Evolutionary conservation across 1,140 invertebrate species (phyloP), one percentile per base, ranked within the genome.

Genomic region (Ganaspis sp.): DNA sequence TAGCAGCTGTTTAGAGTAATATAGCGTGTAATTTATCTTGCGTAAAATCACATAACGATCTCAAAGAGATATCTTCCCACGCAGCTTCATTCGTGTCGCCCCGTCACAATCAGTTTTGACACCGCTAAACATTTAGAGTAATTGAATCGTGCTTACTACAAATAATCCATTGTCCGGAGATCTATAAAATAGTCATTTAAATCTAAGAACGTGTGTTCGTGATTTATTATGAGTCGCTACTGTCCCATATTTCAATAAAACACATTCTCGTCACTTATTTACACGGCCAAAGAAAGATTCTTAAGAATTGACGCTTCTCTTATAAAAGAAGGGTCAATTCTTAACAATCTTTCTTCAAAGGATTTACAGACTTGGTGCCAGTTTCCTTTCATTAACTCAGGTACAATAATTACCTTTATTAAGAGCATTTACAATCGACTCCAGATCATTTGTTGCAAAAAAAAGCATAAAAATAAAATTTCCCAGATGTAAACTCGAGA

Each of bases 191-290:
- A 34, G 23, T 64, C 58, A 29, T 64, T 64, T 29, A 26, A 64
- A 64, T 64, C 23, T 29, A 26, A 64, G 23, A 29, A 64, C 11
- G 9, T 26, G 23, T 64, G 21, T 15, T 23, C 6, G 11, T 64
- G 58, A 64, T 64, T 64, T 29, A 64, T 29, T 29, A 8, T 3
- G 23, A 34, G n/a, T 64, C n/a, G 15, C 11, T 12, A 29, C 12
- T 29, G 58, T 64, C 58, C 23, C 58, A 64, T 64, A 34, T 64
- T 64, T 58, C 54, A 34, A 64, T 17, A 64, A n/a, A 64, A 64
- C 5, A 1, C 23, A 64, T 29, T 29, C 9, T 1, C 21, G 3
- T 58, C 23, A 26, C 8, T 58, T 23, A 11, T 12, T 23, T 15
- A 23, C 0, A 21, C 9, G 3, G 1, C 12, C 19, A 21, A 54